Base-by-base conservation (phyloP, 2,888 invertebrate species). In the Mechanitis mazaeus region DNA sequence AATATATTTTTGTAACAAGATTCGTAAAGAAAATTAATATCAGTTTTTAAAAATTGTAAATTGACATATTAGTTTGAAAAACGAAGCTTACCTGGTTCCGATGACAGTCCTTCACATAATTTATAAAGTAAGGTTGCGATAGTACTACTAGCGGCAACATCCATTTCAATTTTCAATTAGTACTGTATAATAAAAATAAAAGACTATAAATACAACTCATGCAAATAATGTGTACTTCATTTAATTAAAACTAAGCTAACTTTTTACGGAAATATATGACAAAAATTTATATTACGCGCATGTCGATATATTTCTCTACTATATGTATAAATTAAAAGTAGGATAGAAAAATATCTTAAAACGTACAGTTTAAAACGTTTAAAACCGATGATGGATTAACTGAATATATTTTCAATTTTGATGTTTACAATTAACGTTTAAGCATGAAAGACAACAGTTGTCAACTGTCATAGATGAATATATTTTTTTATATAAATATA, bases 61-160 rank as follows among this genome's bases (percentile, higher is more conserved):
- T 54, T 70, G 67, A 67, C 64, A 63, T 54, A 63, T 33, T 65
- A 54, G 56, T 67, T 66, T 50, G 61, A 68, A 69, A 59, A 66
- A 66, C 45, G 65, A 68, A 68, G 50, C 57, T 56, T 71, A 86
- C 89, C 90, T 83, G 87, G 85, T 74, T 86, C 84, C 59, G 80
- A 68, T 76, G 89, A 85, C 77, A 89, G 77, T 67, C 75, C 77
- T 66, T 78, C 74, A 71, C 90, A 90, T 64, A 90, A 75, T 80
- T 88, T 89, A 67, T 82, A 84, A 67, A 90, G 79, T 64, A 86
- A 76, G 65, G 74, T 76, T 65, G 84, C 77, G 63, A 87, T 70
- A 72, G 78, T 80, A 75, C 67, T 80, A 75, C 67, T 82, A 54
- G 76, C 73, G 64, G 80, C 70, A 61, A 62, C 58, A 66, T 85